Evolutionary conservation across 2,113 vertebrate species (phyloP).

Genomic region (Melozone crissalis): DNA sequence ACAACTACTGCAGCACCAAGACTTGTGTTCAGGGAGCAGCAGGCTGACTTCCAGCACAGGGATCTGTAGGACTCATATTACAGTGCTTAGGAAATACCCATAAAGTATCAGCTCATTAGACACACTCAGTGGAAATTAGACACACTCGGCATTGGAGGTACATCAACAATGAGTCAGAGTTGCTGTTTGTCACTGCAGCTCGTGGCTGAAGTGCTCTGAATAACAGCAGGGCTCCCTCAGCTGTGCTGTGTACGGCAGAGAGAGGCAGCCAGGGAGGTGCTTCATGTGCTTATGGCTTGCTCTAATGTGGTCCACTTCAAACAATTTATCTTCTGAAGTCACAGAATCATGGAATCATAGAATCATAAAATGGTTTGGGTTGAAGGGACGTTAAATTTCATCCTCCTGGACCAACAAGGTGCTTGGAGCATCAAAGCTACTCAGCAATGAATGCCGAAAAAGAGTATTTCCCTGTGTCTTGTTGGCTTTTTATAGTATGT

Average conservation of each 20-base stretch:
- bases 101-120: slow-evolving; percentile 33
- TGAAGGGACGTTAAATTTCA: background rate
- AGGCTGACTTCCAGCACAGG: background rate
- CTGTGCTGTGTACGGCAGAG: background rate
- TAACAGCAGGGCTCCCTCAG: background rate
- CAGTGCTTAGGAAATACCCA: slow-evolving; percentile 34
- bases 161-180: slow-evolving; percentile 45
- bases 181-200: slow-evolving; percentile 31
- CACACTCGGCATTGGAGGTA: background rate
- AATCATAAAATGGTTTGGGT: background rate
- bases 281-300: background rate
- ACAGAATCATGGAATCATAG: background rate
- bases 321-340: background rate
- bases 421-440: rapidly evolving
- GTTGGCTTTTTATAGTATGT: background rate
- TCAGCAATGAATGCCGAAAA: background rate
- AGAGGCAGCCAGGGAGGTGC: background rate
- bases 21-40: background rate
- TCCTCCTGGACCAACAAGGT: background rate
- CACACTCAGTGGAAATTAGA: background rate
- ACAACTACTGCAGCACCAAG: background rate
- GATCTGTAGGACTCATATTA: background rate
- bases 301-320: background rate
- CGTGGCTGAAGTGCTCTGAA: background rate
- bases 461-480: background rate